Percentiles rank a stretch among this genome's conserved stretches.
Evolutionary conservation across 92 coral and sea anemone genomes (phyloP).

Genomic region (Hydrozoanthus gracilis): DNA sequence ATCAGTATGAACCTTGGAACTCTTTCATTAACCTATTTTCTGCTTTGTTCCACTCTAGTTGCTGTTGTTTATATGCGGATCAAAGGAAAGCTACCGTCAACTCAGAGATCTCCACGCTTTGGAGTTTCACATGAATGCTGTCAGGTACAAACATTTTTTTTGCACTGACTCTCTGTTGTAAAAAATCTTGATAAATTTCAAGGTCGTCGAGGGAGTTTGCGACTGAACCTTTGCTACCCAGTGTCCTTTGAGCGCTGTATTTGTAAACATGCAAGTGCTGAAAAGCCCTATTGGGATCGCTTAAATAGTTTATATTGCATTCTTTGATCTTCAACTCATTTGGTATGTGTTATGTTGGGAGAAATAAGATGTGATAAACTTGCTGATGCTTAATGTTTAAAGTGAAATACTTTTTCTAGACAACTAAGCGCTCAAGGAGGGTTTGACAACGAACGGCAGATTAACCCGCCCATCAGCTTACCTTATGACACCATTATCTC

Average conservation of each 20-base stretch:
- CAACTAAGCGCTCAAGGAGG: conserved; percentile 81
- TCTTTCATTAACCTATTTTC: too few species aligned
- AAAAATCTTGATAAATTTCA: background rate
- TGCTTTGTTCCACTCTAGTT: conserved; percentile 46
- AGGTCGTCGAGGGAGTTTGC: conserved; percentile 1
- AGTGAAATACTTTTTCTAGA: conserved; percentile 40
- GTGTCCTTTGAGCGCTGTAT: background rate
- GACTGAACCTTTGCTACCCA: too few species aligned
- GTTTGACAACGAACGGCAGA: conserved; percentile 69
- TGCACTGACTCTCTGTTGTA: background rate
- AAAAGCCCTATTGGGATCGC: background rate
- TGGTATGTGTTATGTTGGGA: background rate
- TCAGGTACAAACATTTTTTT: conserved; percentile 67
- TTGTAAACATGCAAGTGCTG: background rate
- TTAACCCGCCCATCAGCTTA: conserved; percentile 72
- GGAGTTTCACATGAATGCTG: conserved; percentile 88
- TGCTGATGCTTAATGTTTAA: background rate
- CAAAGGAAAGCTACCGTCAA: conserved; percentile 93
- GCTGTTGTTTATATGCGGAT: conserved; percentile 93
- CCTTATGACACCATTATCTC: conserved; percentile 85
- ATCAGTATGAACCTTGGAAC: too few species aligned
- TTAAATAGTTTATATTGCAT: background rate
- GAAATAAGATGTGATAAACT: background rate
- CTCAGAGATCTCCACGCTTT: conserved; percentile 92
- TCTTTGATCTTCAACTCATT: background rate